Evolutionary conservation across 2,888 invertebrate genomes (phyloP).

Genomic region (Thereva unica): DNA sequence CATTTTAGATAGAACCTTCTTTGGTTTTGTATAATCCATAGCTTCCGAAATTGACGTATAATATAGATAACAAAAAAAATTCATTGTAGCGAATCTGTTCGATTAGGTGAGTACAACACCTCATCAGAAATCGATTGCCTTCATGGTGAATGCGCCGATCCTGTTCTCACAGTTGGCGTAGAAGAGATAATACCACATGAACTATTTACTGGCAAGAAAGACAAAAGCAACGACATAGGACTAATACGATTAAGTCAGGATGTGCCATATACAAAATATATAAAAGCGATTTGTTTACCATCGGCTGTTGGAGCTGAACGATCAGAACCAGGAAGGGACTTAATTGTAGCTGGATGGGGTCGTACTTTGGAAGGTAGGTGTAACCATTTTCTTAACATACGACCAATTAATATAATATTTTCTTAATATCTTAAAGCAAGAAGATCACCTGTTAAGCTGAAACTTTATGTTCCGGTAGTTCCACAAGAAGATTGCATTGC

Average conservation of each 20-base stretch:
- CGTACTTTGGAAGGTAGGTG: constrained; percentile 57
- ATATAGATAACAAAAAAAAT: no score
- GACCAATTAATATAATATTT: constrained; percentile 20
- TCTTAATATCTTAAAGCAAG: constrained; percentile 41
- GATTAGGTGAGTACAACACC: constrained; percentile 54
- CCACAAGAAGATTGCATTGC: constrained; percentile 48
- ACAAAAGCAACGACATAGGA: constrained; percentile 74
- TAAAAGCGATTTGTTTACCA: constrained; percentile 67
- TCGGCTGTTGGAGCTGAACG: constrained; percentile 43
- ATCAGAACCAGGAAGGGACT: constrained; percentile 45
- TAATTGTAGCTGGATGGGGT: constrained; percentile 69
- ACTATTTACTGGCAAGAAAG: constrained; percentile 63
- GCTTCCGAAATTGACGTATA: no score
- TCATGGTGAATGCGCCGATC: constrained; percentile 59
- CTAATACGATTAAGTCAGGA: constrained; percentile 65
- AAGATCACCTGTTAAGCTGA: constrained; percentile 63
- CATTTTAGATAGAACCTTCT: no score
- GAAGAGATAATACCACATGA: constrained; percentile 70
- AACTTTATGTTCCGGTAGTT: constrained; percentile 63
- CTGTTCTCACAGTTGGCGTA: constrained; percentile 64
- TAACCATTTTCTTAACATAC: not conserved
- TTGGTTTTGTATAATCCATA: no score
- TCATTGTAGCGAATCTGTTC: constrained; percentile 48
- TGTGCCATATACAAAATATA: constrained; percentile 62
- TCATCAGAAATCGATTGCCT: constrained; percentile 55